These are phyloP conservation scores for Pogonocherus hispidulus DNA, from an alignment of 2,888 invertebrate genomes.

Conservation along the genomic window DNA sequence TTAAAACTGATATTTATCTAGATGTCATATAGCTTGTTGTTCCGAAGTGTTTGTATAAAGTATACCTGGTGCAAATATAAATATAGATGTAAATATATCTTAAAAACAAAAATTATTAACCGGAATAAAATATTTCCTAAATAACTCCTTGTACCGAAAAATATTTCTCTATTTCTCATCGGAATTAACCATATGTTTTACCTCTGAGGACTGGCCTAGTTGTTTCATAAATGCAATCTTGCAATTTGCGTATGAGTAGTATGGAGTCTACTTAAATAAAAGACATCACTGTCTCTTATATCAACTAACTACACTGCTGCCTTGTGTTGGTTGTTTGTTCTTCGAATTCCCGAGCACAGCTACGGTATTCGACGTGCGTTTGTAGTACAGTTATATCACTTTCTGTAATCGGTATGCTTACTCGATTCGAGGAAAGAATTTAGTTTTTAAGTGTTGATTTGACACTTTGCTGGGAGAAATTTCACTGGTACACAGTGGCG, in stretches of 20 bases:
- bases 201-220: no score
- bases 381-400: conserved; percentile 43
- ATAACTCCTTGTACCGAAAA: no score
- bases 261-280: no score
- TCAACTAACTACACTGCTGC: conserved; percentile 22
- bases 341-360: conserved; percentile 32
- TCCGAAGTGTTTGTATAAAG: no score
- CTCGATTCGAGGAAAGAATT: conserved; percentile 8
- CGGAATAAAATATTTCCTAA: no score
- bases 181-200: no score
- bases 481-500: not conserved
- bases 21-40: no score
- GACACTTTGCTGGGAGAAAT: not conserved
- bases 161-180: no score
- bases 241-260: conserved; percentile 26
- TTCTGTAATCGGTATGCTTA: conserved; percentile 37
- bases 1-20: no score
- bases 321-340: conserved; percentile 38
- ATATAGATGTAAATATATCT: no score
- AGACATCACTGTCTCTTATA: conserved; percentile 40
- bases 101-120: no score
- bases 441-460: conserved; percentile 13
- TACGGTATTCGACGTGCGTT: conserved; percentile 39
- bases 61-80: no score
- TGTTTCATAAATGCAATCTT: conserved; percentile 6